These are phyloP conservation scores for Scaptomyza caliginosa DNA, from an alignment of 2,888 invertebrate genomes.

Conservation along the genomic window DNA sequence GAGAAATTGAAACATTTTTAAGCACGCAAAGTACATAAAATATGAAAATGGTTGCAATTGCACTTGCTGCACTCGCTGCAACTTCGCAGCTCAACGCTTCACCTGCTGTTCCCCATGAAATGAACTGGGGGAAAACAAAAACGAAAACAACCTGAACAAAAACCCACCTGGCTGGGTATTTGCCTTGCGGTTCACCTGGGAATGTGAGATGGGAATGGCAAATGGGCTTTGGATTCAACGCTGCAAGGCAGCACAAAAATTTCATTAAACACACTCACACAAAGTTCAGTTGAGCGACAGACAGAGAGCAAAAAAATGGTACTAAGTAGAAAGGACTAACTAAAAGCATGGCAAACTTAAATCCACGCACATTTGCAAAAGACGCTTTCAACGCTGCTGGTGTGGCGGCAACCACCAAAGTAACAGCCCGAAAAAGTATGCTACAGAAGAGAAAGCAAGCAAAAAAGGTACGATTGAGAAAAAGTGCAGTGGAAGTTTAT, in stretches of 20 bases:
- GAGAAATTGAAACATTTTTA: slow-evolving; percentile 61
- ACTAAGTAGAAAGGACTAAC: slow-evolving; percentile 39
- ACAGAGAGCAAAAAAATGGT: neutral
- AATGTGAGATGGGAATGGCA: neutral
- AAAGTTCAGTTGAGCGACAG: slow-evolving; percentile 40
- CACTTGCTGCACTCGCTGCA: slow-evolving; percentile 29
- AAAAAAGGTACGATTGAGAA: slow-evolving; percentile 9
- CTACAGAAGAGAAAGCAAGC: slow-evolving; percentile 16
- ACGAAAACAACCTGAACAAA: slow-evolving; percentile 1
- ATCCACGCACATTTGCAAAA: slow-evolving; percentile 60
- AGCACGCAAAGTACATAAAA: slow-evolving; percentile 77
- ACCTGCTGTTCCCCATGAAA: slow-evolving; percentile 36
- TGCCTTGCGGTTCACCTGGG: slow-evolving; percentile 20
- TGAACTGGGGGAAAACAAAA: neutral
- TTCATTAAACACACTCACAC: slow-evolving; percentile 64
- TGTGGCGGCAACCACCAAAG: slow-evolving; percentile 14
- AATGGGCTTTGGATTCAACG: slow-evolving; percentile 4
- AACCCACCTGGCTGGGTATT: slow-evolving; percentile 45
- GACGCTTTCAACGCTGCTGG: slow-evolving; percentile 23
- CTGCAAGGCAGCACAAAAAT: slow-evolving; percentile 49
- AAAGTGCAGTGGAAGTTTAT: slow-evolving; percentile 56
- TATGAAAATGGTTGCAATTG: slow-evolving; percentile 63
- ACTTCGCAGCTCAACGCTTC: slow-evolving; percentile 18
- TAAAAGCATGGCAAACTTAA: slow-evolving; percentile 68
- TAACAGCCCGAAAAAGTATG: slow-evolving; percentile 36